These are phyloP conservation scores for Clamator glandarius DNA, from an alignment of 2,797 vertebrate species.

Conservation along the genomic window DNA sequence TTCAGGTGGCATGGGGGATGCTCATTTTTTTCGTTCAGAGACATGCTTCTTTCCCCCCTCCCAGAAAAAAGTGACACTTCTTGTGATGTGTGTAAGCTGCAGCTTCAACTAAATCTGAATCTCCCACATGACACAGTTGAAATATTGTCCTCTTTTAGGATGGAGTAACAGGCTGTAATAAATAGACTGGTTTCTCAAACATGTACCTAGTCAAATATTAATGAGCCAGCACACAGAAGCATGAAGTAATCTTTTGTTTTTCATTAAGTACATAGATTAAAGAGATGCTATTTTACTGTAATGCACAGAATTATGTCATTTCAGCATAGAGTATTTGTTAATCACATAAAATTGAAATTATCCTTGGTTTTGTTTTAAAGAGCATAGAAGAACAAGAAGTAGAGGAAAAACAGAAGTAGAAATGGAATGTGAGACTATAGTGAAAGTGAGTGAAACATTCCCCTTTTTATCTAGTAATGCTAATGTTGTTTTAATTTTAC, in stretches of 20 bases:
- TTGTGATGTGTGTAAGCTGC: not conserved
- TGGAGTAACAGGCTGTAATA: constrained; percentile 18
- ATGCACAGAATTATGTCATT: constrained; percentile 70
- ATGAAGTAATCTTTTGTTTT: constrained; percentile 56
- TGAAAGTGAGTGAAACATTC: constrained; percentile 78
- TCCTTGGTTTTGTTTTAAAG: constrained; percentile 79
- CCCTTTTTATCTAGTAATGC: constrained; percentile 75
- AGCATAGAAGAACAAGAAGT: constrained; percentile 79
- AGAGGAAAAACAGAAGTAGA: constrained; percentile 79
- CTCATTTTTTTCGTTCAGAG: not conserved
- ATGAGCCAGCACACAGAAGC: constrained; percentile 31
- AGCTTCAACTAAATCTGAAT: not conserved
- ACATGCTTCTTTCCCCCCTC: not conserved
- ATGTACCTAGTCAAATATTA: not conserved
- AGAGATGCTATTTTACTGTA: constrained; percentile 64
- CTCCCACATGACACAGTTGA: not conserved
- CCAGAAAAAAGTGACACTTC: not conserved
- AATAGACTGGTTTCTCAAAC: constrained; percentile 42
- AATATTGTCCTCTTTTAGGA: not conserved
- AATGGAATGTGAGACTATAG: constrained; percentile 78
- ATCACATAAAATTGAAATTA: constrained; percentile 73
- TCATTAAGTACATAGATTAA: constrained; percentile 54
- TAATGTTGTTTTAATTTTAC: constrained; percentile 73
- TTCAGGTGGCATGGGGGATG: not conserved
- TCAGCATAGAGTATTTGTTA: constrained; percentile 67